A percentile compares a stretch with the other conserved stretches of the same genome.
phyloP scores from a whole-genome alignment of 1,140 invertebrate species.

The Drosophila subpulchrella region DNA sequence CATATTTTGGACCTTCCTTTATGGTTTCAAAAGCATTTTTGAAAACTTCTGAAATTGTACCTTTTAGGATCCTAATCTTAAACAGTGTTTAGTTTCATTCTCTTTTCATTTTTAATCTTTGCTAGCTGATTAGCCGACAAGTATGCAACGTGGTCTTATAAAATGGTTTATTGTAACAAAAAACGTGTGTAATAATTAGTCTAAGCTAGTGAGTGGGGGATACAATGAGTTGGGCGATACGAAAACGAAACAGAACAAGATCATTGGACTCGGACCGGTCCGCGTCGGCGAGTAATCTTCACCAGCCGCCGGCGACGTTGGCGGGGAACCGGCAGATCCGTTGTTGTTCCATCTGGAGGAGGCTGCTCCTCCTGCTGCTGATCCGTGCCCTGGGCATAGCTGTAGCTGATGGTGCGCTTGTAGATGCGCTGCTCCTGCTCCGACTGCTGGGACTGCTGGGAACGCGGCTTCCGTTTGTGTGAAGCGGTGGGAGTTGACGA shows the following conservation, averaged over 20 bases:
- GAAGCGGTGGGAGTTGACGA: background rate
- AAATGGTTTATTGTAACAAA: conserved; percentile 10
- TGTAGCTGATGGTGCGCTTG: conserved; percentile 71
- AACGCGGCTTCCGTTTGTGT: conserved; percentile 8
- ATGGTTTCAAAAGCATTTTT: background rate
- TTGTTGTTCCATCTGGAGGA: background rate
- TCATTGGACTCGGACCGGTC: conserved; percentile 5
- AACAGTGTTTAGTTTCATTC: background rate
- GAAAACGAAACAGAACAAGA: conserved; percentile 4
- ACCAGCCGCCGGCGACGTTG: conserved; percentile 4
- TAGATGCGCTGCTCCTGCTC: conserved; percentile 63
- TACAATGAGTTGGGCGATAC: background rate
- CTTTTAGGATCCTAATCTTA: background rate
- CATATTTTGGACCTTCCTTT: background rate
- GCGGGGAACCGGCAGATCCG: background rate
- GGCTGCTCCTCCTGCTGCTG: background rate
- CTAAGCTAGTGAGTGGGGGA: conserved; percentile 6
- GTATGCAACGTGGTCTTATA: conserved; percentile 2
- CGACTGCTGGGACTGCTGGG: conserved; percentile 38
- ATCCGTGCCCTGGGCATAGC: conserved; percentile 51
- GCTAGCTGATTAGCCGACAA: conserved; percentile 7
- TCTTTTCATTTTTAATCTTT: background rate
- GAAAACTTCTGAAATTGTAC: background rate
- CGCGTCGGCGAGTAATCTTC: conserved; percentile 16
- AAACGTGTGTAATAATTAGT: conserved; percentile 6